phyloP scores from a whole-genome alignment of 2,888 invertebrate genomes.

The Spodoptera littoralis region DNA sequence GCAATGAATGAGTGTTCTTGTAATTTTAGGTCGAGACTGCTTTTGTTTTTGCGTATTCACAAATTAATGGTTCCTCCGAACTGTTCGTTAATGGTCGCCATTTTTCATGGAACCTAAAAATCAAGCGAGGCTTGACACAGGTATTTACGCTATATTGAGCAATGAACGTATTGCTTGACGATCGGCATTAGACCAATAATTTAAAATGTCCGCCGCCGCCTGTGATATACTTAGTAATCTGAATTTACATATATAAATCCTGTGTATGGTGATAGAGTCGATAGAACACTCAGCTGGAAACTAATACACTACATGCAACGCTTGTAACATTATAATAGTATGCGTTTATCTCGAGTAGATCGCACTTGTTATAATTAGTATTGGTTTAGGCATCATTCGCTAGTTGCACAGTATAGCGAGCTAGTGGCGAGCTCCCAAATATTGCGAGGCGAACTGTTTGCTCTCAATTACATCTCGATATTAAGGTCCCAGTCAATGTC shows the following conservation, averaged over 20 bases:
- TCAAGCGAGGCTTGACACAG: constrained; percentile 1
- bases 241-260: too few species aligned
- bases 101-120: constrained; percentile 44
- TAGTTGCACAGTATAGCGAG: background rate
- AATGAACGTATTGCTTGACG: background rate
- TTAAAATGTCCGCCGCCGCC: too few species aligned
- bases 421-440: too few species aligned
- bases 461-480: constrained; percentile 5
- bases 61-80: constrained; percentile 45
- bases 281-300: background rate
- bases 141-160: constrained; percentile 8
- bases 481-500: too few species aligned
- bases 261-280: too few species aligned
- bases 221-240: too few species aligned
- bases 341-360: too few species aligned
- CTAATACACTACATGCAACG: background rate
- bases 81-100: constrained; percentile 36
- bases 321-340: too few species aligned
- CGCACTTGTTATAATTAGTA: constrained; percentile 35
- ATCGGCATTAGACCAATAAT: too few species aligned
- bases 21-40: constrained; percentile 44
- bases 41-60: constrained; percentile 51
- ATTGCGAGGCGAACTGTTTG: constrained; percentile 15
- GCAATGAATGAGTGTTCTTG: constrained; percentile 54
- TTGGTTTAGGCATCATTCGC: constrained; percentile 14